phyloP scores from a whole-genome alignment of 37 sponge, comb jelly and placozoan species.

The Aphrocallistes beatrix region DNA sequence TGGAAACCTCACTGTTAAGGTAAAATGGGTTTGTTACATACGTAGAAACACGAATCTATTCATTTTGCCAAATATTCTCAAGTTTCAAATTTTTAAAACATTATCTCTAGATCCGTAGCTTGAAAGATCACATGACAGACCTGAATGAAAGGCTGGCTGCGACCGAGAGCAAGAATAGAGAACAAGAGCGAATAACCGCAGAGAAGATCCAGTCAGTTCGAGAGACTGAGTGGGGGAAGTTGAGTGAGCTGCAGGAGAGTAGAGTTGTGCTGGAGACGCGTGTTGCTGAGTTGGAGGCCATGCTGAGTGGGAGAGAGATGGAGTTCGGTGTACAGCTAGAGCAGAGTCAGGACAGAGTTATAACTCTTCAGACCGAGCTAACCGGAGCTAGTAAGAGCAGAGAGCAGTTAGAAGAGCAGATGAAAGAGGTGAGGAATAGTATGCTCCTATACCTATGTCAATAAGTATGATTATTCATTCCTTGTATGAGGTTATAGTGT shows the following conservation, averaged over 20 bases:
- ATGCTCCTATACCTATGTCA: too few species aligned
- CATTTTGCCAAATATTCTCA: not conserved
- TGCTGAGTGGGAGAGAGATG: not conserved
- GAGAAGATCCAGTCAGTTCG: not conserved
- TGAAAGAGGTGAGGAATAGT: not conserved
- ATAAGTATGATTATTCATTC: not conserved
- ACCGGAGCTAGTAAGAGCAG: not conserved
- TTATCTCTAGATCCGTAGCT: not conserved
- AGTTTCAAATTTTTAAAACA: not conserved
- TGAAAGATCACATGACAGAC: not conserved
- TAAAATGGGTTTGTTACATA: not conserved
- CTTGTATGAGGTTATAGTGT: not conserved
- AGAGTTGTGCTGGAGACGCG: not conserved
- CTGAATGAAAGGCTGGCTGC: not conserved
- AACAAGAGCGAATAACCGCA: not conserved
- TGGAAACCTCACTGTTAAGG: not conserved
- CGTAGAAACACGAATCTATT: too few species aligned
- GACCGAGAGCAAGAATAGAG: not conserved
- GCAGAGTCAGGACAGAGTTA: not conserved
- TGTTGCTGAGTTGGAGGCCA: not conserved
- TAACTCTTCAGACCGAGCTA: not conserved
- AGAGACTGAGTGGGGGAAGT: not conserved
- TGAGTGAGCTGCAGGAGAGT: not conserved
- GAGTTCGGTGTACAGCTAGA: not conserved
- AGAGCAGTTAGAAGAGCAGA: not conserved